Evolutionary conservation across 2,888 invertebrate species (phyloP).

Genomic region (Acrobeloides nanus): DNA sequence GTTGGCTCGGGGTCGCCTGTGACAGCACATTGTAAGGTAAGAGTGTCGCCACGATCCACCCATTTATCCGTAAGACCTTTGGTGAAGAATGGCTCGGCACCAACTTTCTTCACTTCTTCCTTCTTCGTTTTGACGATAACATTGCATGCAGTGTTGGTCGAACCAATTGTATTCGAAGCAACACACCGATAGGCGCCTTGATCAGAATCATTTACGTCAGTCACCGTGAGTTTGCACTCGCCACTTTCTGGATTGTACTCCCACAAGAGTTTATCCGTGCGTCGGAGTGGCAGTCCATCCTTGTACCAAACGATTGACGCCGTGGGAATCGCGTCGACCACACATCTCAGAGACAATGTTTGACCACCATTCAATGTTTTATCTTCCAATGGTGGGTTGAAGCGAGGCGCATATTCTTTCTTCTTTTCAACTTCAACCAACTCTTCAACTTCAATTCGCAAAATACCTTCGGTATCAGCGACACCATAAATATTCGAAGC

Average conservation of each 20-base stretch:
- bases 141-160: conserved; percentile 45
- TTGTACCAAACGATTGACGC: conserved; percentile 55
- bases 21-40: conserved; percentile 48
- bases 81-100: conserved; percentile 51
- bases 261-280: conserved; percentile 27
- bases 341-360: conserved; percentile 53
- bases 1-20: conserved; percentile 50
- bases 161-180: conserved; percentile 59
- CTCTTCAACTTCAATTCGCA: conserved; percentile 36
- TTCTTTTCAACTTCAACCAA: conserved; percentile 30
- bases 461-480: conserved; percentile 42
- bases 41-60: conserved; percentile 47
- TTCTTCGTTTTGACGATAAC: conserved; percentile 45
- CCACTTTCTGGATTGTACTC: conserved; percentile 56
- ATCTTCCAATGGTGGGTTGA: conserved; percentile 56
- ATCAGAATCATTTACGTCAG: conserved; percentile 28
- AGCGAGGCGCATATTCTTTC: conserved; percentile 44
- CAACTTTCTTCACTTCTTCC: conserved; percentile 41
- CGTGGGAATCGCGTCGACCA: conserved; percentile 57
- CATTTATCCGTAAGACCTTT: conserved; percentile 46
- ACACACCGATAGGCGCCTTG: conserved; percentile 54
- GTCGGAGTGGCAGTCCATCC: conserved; percentile 45
- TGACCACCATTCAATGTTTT: conserved; percentile 48
- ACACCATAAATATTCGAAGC: conserved; percentile 59
- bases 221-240: conserved; percentile 63